Base-by-base conservation (phyloP, 2,888 invertebrate species). In the Drosophila buzzatii region DNA sequence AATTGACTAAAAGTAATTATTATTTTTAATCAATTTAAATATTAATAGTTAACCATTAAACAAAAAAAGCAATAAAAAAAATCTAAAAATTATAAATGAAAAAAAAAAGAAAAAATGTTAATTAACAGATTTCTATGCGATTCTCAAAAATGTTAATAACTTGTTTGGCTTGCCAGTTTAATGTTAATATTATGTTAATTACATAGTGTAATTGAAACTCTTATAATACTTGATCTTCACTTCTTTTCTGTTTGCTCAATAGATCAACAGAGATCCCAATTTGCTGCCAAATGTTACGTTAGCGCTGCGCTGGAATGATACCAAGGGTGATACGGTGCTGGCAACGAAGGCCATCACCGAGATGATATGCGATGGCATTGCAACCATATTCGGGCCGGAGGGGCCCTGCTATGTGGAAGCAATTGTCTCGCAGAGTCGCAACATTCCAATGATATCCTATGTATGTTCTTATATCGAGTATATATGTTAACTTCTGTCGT, bases 401-500 rank as follows among this genome's bases (percentile, higher is more conserved):
- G 98, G 98, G 69, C 95, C 96, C 59, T 99, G 99, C 93, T 95
- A 96, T 91, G 97, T 98, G n/a, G 99, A 99, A 93, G 98, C 99
- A 61, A 97, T 97, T 87, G 96, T 99, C 61, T 97, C 99, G 31
- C 97, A 98, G 92, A 96, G 98, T 52, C 95, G 97, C 92, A 98
- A 99, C 94, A 95, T 98, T 91, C 98, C 99, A 69, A 98, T 99
- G 97, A 97, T 99, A 93, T 98, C 98, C 92, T 98, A 98, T 94
- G 99, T 99, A 94, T 96, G 98, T 96, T 2, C 9, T 52, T 39
- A 10, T 20, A 27, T 27, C 18, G 45, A 41, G 23, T 42, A 53
- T 65, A 53, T 53, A 16, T 37, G 16, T 20, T 9, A n/a, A 7
- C n/a, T 33, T 18, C n/a, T 33, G 37, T 39, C 18, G 18, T 18